Base-by-base conservation (phyloP, 1,140 invertebrate species). In the Micrasema minimum region DNA sequence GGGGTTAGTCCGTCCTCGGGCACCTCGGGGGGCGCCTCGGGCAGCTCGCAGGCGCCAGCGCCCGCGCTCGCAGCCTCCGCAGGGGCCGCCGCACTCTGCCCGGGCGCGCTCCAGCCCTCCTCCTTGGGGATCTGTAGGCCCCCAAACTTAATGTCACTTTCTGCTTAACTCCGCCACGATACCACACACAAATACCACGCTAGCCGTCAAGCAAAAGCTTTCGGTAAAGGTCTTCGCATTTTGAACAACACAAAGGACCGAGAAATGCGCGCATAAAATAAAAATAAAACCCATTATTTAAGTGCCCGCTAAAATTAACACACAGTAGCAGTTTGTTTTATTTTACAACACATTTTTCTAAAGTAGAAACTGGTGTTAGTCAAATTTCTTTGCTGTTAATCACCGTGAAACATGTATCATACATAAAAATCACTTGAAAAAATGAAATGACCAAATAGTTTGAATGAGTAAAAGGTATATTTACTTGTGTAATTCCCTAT, bases 51-150 rank as follows among this genome's bases (percentile, higher is more conserved):
- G 76, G 79, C 79, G 23, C 48, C 51, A 72, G 81, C 77, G 78
- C 80, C 80, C 76, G 88, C 57, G 14, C 53, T 48, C 74, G 80
- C 77, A 4, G 26, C 3, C 26, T 31, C 26, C 3, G 26, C 26
- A 7, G 3, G 2, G 3, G 26, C 3, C 26, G 26, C 7, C 3
- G 26, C 26, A 7, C 26, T 31, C 26, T 31, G 26, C 3, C 26
- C 7, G 26, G 26, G 26, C 26, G 26, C 26, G 26, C 26, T 31
- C 26, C 26, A 31, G 26, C 26, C 26, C 78, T 80, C 81, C 76
- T 88, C 87, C 87, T 88, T 88, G 83, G 80, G 82, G 82, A 87
- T 87, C 87, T 88, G 87, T 84, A 81, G 84, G 81, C 83, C 65
- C 73, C 73, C 73, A 75, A 75, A 75, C 65, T 71, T 50, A 4